Percentiles rank a stretch among this genome's conserved stretches.
Evolutionary conservation across 2,888 invertebrate species (phyloP).

Genomic region (Leucophora obtusa): DNA sequence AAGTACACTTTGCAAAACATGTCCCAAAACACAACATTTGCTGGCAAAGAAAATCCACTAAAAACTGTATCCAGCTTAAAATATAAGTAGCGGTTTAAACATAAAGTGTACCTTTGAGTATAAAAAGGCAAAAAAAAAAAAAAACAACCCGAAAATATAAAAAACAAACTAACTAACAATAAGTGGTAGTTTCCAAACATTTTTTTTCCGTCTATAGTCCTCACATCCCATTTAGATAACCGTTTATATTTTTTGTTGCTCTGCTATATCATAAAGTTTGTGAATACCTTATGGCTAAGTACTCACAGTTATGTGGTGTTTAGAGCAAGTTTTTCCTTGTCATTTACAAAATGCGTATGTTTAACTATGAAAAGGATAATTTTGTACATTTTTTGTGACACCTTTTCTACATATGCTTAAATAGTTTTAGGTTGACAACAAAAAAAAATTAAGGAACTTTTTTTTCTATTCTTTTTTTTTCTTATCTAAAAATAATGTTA

Average conservation of each 20-base stretch:
- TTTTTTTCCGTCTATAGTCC: not conserved
- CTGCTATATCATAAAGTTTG: conserved; percentile 13
- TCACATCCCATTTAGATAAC: not conserved
- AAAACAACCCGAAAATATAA: not conserved
- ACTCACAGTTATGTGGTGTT: conserved; percentile 16
- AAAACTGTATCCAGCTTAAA: conserved; percentile 15
- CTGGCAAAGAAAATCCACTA: not conserved
- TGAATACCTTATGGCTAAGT: conserved; percentile 30
- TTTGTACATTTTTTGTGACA: conserved; percentile 1
- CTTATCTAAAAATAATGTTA: not conserved
- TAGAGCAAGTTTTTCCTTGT: not conserved
- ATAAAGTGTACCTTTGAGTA: conserved; percentile 25
- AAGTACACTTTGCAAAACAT: not conserved
- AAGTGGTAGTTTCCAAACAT: conserved; percentile 9
- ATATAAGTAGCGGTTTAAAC: conserved; percentile 18
- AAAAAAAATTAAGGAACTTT: not conserved
- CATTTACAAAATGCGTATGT: conserved; percentile 9
- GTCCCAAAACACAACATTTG: not conserved
- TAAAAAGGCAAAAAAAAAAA: conserved; percentile 7
- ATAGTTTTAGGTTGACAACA: not conserved
- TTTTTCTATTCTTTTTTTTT: not conserved
- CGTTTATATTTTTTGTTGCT: not conserved
- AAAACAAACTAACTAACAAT: conserved; percentile 17
- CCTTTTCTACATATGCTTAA: conserved; percentile 14
- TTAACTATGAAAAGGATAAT: not conserved